These are phyloP conservation scores for Glaucidium brasilianum DNA, from an alignment of 2,113 vertebrate species.

Conservation along the genomic window DNA sequence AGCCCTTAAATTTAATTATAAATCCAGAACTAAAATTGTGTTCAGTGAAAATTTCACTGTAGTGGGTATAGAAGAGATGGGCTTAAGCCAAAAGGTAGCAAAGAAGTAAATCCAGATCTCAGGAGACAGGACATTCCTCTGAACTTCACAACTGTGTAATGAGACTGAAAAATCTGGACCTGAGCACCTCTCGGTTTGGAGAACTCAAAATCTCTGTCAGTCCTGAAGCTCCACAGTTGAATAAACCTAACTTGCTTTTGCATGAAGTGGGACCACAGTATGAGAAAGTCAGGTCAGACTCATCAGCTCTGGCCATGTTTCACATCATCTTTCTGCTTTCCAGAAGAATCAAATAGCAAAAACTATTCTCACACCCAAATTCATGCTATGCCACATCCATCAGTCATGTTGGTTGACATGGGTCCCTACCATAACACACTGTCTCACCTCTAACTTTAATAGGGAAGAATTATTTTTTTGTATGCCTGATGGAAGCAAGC, in stretches of 20 bases:
- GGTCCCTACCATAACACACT: rapidly evolving
- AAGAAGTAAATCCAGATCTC: not conserved
- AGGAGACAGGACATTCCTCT: not conserved
- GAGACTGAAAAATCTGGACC: not conserved
- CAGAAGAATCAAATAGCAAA: not conserved
- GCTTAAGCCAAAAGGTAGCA: not conserved
- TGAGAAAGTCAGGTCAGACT: not conserved
- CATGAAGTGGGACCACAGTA: rapidly evolving
- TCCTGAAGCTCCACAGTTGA: no score
- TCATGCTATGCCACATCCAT: not conserved
- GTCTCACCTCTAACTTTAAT: not conserved
- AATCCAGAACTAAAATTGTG: constrained; percentile 6
- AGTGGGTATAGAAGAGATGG: not conserved
- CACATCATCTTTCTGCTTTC: not conserved
- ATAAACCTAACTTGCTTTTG: not conserved
- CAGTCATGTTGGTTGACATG: not conserved
- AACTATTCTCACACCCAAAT: not conserved
- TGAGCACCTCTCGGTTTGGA: not conserved
- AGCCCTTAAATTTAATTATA: constrained; percentile 45
- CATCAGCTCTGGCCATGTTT: not conserved
- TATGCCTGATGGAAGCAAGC: not conserved
- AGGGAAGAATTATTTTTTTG: not conserved
- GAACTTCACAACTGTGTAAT: not conserved
- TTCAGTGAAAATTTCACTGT: constrained; percentile 4
- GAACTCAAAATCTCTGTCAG: not conserved